Conservation (phyloP, 1,140 invertebrate genomes). For the Luehdorfia chinensis region DNA sequence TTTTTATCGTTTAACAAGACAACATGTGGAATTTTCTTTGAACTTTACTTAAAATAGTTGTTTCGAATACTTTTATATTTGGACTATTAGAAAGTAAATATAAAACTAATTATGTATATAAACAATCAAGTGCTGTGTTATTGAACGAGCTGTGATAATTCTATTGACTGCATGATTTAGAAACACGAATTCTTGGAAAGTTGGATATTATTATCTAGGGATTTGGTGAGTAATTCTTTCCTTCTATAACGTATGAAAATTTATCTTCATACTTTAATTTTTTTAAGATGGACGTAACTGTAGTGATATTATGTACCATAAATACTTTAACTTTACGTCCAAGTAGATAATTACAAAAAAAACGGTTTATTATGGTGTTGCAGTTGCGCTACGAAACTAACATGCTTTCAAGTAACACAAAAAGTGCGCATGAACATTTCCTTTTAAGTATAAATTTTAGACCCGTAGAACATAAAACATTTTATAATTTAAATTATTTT, state of each 20-base stretch:
- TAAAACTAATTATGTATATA: constrained; percentile 10
- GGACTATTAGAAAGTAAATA: background rate
- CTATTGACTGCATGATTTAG: constrained; percentile 31
- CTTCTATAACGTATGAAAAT: constrained; percentile 18
- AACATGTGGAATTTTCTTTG: constrained; percentile 3
- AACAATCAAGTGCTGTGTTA: constrained; percentile 16
- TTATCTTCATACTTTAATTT: too few relatives aligned
- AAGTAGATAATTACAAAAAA: too few relatives aligned
- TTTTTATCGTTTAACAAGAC: background rate
- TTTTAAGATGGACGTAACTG: too few relatives aligned
- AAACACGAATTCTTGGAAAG: constrained; percentile 54
- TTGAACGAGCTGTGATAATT: constrained; percentile 41
- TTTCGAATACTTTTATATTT: constrained; percentile 7
- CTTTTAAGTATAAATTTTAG: too few relatives aligned
- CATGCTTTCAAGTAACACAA: too few relatives aligned
- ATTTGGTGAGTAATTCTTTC: constrained; percentile 61
- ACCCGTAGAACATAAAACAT: too few relatives aligned
- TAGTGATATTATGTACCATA: too few relatives aligned
- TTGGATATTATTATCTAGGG: constrained; percentile 60
- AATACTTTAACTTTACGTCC: too few relatives aligned
- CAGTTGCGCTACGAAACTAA: too few relatives aligned
- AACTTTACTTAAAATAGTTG: background rate
- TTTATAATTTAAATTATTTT: too few relatives aligned
- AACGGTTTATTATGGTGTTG: too few relatives aligned
- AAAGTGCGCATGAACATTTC: too few relatives aligned